A percentile compares a stretch with the other conserved stretches of the same genome.
These are phyloP conservation scores for Gnathonemus echidnorhynchus DNA, from an alignment of 2,113 vertebrate species.

Conservation along the genomic window DNA sequence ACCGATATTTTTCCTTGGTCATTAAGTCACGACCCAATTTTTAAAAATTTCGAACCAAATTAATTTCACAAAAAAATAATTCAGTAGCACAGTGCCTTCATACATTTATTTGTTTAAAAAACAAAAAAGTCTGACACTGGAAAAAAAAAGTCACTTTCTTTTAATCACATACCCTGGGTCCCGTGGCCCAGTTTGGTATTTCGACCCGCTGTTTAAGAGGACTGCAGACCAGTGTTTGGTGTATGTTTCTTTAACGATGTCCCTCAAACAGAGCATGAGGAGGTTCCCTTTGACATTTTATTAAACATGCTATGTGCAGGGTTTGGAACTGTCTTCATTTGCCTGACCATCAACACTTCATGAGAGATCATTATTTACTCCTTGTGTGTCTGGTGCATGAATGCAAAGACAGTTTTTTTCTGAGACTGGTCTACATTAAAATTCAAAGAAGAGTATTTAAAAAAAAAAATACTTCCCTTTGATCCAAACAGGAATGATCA, in stretches of 20 bases:
- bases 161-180: background rate
- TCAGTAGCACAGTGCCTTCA: background rate
- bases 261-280: background rate
- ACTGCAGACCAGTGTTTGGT: background rate
- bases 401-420: background rate
- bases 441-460: background rate
- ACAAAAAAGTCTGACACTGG: background rate
- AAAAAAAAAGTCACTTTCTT: background rate
- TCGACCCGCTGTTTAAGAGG: background rate
- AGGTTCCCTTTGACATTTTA: background rate
- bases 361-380: background rate
- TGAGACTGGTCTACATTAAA: background rate
- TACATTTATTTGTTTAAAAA: background rate
- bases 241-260: background rate
- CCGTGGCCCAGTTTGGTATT: background rate
- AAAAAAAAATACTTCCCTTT: background rate
- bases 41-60: background rate
- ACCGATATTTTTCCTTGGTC: background rate
- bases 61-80: background rate
- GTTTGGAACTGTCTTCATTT: background rate
- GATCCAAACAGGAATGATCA: background rate
- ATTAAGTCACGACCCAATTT: background rate
- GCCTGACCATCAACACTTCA: background rate
- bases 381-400: background rate
- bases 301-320: background rate